A percentile compares a stretch with the other conserved stretches of the same genome.
These are phyloP conservation scores for Colletes collaris DNA, from an alignment of 2,888 invertebrate species.

Conservation along the genomic window DNA sequence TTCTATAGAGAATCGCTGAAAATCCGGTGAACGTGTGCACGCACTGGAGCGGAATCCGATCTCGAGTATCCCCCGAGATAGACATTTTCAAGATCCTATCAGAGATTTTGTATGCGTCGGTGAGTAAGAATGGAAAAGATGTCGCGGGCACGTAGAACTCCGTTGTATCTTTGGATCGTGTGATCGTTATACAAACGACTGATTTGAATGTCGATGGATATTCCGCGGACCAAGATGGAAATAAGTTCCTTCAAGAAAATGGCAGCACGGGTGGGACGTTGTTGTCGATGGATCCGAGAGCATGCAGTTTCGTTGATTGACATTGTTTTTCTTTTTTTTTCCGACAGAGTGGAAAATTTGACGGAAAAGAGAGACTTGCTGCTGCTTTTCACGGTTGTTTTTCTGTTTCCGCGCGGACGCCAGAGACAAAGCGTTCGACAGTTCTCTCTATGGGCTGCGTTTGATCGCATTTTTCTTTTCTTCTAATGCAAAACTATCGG, in stretches of 20 bases:
- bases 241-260: background rate
- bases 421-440: background rate
- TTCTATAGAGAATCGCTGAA: background rate
- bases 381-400: background rate
- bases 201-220: slow-evolving; percentile 3
- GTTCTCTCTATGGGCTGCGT: background rate
- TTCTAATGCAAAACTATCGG: background rate
- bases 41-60: slow-evolving; percentile 1
- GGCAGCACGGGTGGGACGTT: background rate
- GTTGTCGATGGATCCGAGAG: no score
- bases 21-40: background rate
- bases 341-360: background rate
- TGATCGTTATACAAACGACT: slow-evolving; percentile 7
- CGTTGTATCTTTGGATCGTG: slow-evolving; percentile 9
- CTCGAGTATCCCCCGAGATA: slow-evolving; percentile 7
- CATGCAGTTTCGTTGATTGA: slow-evolving; percentile 1
- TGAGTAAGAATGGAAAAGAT: slow-evolving; percentile 22
- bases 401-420: background rate
- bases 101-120: slow-evolving; percentile 15
- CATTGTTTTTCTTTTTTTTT: background rate
- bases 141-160: background rate
- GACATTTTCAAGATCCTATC: slow-evolving; percentile 31
- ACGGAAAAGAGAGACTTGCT: background rate
- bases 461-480: background rate
- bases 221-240: background rate